Evolutionary conservation across 2,113 vertebrate genomes (phyloP).

Genomic region (Neopipo cinnamomea): DNA sequence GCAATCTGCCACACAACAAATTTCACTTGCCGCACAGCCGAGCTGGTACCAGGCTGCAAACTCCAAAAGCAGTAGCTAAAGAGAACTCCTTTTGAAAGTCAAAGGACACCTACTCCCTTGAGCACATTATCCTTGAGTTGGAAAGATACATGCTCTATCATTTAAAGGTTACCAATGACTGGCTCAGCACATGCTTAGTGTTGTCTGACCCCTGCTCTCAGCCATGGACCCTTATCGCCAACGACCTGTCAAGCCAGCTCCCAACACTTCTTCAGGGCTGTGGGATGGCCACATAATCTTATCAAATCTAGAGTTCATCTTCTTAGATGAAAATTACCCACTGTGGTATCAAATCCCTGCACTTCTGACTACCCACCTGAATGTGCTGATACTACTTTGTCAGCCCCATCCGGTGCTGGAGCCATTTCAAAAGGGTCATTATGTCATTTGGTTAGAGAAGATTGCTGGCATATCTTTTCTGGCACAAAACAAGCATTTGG

Average conservation of each 20-base stretch:
- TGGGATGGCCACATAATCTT: background rate
- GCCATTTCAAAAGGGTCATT: background rate
- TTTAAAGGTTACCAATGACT: background rate
- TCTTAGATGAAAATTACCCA: background rate
- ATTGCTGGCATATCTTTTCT: background rate
- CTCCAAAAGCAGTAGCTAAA: background rate
- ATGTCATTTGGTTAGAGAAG: background rate
- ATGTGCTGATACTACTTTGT: rapidly evolving
- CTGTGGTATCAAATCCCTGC: background rate
- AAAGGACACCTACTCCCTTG: background rate
- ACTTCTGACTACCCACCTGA: background rate
- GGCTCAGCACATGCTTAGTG: background rate
- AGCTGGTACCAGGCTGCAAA: background rate
- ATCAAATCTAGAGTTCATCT: background rate
- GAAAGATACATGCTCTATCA: rapidly evolving
- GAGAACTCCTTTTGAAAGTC: background rate
- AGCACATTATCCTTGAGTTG: background rate
- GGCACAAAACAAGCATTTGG: background rate
- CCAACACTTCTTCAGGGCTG: background rate
- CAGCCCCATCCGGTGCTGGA: background rate
- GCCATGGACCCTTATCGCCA: background rate
- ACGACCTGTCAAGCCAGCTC: background rate
- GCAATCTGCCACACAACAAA: rapidly evolving
- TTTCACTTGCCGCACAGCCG: background rate
- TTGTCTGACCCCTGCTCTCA: background rate